phyloP scores from a whole-genome alignment of 2,113 vertebrate species.

The Ancistrus triradiatus region DNA sequence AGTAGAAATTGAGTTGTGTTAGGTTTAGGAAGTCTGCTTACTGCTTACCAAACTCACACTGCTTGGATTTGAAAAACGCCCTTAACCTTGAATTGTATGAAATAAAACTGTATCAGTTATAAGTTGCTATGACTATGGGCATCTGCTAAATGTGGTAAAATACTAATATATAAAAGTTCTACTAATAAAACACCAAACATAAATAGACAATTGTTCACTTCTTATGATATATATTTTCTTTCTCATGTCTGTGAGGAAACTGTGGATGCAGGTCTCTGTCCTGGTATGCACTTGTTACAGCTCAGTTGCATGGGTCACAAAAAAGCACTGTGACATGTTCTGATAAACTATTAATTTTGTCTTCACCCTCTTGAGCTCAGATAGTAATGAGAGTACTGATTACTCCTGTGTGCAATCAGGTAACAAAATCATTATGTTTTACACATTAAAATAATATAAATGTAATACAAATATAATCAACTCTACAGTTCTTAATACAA shows the following conservation, averaged over 20 bases:
- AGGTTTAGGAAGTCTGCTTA: too few species aligned
- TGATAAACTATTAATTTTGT: constrained; percentile 23
- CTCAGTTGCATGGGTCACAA: neutral
- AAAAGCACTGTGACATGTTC: neutral
- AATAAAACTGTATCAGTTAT: too few species aligned
- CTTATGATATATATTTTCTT: too few species aligned
- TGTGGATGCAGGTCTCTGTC: neutral
- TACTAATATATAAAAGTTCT: too few species aligned
- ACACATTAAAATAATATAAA: constrained; percentile 38
- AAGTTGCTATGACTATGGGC: too few species aligned
- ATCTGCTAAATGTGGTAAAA: too few species aligned
- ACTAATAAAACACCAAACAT: too few species aligned
- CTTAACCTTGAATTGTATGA: too few species aligned
- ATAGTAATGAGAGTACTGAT: constrained; percentile 23
- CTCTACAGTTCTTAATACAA: constrained; percentile 27
- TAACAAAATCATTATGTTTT: constrained; percentile 26
- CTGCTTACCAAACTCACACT: too few species aligned
- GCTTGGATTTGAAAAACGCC: too few species aligned
- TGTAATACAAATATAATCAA: constrained; percentile 24
- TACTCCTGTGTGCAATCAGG: constrained; percentile 37
- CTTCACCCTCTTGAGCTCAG: constrained; percentile 7
- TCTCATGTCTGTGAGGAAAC: neutral
- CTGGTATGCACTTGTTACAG: neutral
- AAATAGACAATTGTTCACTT: neutral
- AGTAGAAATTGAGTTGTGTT: too few species aligned